phyloP scores from a whole-genome alignment of 2,797 vertebrate genomes.

The Chromobotia macracanthus region DNA sequence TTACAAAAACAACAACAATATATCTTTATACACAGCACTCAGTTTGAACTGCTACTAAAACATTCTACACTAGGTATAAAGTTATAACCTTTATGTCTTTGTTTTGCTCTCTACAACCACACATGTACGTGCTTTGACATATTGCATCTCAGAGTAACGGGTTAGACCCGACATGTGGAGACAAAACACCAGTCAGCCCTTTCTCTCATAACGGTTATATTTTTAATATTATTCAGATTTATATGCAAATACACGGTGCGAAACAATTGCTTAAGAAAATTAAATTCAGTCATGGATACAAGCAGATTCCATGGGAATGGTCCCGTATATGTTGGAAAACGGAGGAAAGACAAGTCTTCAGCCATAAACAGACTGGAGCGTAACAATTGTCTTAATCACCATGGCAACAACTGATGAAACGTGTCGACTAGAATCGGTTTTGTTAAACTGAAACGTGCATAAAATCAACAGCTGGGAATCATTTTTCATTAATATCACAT shows the following conservation, averaged over 20 bases:
- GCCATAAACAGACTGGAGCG: constrained; percentile 16
- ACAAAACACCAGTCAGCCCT: not conserved
- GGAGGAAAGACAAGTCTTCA: not conserved
- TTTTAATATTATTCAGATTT: not conserved
- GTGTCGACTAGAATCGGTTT: constrained; percentile 35
- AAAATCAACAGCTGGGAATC: not conserved
- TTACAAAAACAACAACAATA: not conserved
- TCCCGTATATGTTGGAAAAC: not conserved
- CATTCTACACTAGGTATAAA: too few relatives aligned
- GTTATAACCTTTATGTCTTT: too few relatives aligned
- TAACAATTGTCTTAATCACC: constrained; percentile 59
- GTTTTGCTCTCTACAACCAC: not conserved
- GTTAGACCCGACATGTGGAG: constrained; percentile 18
- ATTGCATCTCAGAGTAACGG: constrained; percentile 15
- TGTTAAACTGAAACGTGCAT: constrained; percentile 25
- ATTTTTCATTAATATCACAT: not conserved
- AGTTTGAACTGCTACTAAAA: not conserved
- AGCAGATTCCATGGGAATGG: not conserved
- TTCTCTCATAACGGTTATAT: not conserved
- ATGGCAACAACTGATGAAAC: constrained; percentile 67
- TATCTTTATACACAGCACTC: not conserved
- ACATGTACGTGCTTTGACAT: not conserved
- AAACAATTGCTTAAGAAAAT: not conserved
- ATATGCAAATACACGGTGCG: not conserved
- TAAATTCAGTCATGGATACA: not conserved